Conservation (phyloP, 2,797 vertebrate genomes). For the Alectoris magna region DNA sequence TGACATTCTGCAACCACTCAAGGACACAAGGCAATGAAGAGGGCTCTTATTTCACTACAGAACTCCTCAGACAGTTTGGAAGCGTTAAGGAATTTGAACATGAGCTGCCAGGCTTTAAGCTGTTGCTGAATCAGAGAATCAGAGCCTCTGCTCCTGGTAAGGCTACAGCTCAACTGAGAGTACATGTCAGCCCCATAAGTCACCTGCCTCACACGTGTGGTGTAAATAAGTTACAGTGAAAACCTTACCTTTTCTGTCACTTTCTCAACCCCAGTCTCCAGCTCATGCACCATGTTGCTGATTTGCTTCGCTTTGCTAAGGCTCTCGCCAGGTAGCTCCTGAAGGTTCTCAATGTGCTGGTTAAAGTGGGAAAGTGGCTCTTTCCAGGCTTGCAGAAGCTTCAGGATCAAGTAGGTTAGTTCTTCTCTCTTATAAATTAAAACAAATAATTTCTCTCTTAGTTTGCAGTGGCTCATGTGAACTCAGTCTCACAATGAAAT, state of each 20-base stretch:
- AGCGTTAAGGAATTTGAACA: neutral
- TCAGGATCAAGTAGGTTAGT: conserved; percentile 84
- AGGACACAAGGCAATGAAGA: neutral
- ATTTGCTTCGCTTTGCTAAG: conserved; percentile 85
- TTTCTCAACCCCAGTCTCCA: conserved; percentile 84
- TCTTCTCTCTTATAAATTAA: conserved; percentile 80
- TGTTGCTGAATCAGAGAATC: neutral
- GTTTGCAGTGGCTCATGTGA: neutral
- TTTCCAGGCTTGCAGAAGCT: conserved; percentile 85
- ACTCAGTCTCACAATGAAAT: neutral
- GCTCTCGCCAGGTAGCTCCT: conserved; percentile 80
- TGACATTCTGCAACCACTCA: neutral
- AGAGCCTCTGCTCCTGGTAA: neutral
- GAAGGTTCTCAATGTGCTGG: conserved; percentile 78
- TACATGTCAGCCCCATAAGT: rapidly evolving
- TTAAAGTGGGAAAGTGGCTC: conserved; percentile 86
- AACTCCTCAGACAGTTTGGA: neutral
- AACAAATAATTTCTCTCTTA: neutral
- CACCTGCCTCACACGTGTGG: neutral
- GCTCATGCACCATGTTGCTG: conserved; percentile 85
- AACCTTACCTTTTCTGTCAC: conserved; percentile 82
- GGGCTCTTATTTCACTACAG: neutral
- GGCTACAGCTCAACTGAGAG: neutral
- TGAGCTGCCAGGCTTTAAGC: neutral
- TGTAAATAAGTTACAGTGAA: neutral